Percentiles rank a stretch among this genome's conserved stretches.
Conservation (phyloP, 2,113 vertebrate species). For the Eurypyga helias region DNA sequence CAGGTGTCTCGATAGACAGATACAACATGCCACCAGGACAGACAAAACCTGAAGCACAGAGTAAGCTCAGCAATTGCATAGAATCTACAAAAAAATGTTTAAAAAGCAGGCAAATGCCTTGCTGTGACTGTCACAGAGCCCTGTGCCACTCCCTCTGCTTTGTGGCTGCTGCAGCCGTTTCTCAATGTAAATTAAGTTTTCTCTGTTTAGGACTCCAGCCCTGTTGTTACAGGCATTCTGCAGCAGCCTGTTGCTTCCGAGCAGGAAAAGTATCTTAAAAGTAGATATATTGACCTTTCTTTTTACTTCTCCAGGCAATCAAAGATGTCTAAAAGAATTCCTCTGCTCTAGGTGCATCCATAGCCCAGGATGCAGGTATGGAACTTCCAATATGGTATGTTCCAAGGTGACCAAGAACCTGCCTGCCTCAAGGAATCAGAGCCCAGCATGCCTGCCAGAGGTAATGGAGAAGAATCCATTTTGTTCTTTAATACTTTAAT, state of each 20-base stretch:
- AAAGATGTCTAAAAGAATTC: neutral
- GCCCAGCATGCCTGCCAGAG: neutral
- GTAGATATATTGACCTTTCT: neutral
- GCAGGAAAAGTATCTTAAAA: neutral
- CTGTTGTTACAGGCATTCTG: neutral
- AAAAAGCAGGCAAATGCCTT: neutral
- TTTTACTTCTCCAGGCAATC: neutral
- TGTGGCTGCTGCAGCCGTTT: neutral
- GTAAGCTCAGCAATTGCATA: neutral
- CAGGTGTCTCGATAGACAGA: rapidly evolving
- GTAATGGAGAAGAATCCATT: neutral
- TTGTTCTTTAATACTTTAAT: neutral
- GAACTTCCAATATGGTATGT: rapidly evolving
- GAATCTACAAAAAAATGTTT: rapidly evolving
- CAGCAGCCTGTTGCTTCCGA: neutral
- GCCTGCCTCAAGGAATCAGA: neutral
- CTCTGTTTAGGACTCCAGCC: neutral
- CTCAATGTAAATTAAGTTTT: neutral
- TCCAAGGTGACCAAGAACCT: neutral
- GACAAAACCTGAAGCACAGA: neutral
- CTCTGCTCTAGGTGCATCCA: neutral
- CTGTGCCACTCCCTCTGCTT: neutral
- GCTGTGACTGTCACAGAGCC: neutral
- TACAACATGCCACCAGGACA: neutral
- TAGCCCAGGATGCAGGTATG: neutral